phyloP scores from a whole-genome alignment of 1,140 invertebrate species.

The Physella acuta region DNA sequence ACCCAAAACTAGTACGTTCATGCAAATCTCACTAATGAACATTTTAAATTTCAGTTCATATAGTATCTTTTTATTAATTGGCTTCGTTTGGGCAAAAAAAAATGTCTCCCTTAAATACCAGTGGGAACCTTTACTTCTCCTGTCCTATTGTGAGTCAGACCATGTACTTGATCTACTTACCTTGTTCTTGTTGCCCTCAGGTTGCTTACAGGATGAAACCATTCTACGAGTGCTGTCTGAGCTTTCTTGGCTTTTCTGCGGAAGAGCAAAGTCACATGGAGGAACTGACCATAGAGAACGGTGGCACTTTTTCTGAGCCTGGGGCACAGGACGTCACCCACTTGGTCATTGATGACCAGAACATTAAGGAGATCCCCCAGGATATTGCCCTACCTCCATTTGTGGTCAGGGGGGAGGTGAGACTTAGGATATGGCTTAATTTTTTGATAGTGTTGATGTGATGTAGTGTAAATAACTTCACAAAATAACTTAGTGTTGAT shows the following conservation, averaged over 20 bases:
- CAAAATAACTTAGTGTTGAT: too few relatives aligned
- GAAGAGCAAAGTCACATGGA: slow-evolving; percentile 89
- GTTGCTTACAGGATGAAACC: slow-evolving; percentile 76
- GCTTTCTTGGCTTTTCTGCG: slow-evolving; percentile 84
- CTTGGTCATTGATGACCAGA: slow-evolving; percentile 71
- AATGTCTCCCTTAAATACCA: too few relatives aligned
- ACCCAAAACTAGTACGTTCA: slow-evolving; percentile 73
- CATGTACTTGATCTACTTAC: too few relatives aligned
- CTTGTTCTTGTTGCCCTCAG: slow-evolving; percentile 43
- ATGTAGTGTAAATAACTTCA: too few relatives aligned
- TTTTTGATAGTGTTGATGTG: too few relatives aligned
- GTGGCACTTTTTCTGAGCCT: slow-evolving; percentile 73
- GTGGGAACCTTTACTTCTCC: too few relatives aligned
- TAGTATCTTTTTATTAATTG: too few relatives aligned
- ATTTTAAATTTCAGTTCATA: too few relatives aligned
- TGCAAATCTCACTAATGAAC: too few relatives aligned
- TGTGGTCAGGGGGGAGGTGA: slow-evolving; percentile 53
- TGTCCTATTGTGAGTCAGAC: too few relatives aligned
- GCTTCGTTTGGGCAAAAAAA: too few relatives aligned
- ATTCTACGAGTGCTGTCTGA: slow-evolving; percentile 82
- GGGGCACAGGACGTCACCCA: slow-evolving; percentile 85
- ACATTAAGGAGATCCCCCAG: slow-evolving; percentile 48
- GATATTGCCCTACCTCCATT: slow-evolving; percentile 38
- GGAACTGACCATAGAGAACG: slow-evolving; percentile 82
- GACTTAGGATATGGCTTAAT: too few relatives aligned